Conservation (phyloP, 92 coral and sea anemone genomes). For the Actinernus sp. region DNA sequence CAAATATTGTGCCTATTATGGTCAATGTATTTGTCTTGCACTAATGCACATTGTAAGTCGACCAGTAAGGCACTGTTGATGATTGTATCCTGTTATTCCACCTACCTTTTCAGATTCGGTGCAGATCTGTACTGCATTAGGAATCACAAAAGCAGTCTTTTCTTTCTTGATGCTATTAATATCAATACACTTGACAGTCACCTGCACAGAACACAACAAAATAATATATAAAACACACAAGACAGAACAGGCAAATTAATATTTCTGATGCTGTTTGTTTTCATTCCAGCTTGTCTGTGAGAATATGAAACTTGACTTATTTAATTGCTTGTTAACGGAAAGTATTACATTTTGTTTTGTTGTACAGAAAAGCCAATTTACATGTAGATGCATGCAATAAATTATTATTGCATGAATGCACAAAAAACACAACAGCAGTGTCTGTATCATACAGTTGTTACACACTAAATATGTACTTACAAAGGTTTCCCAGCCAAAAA, state of each 20-base stretch:
- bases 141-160: slow-evolving; percentile 96
- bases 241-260: too few relatives aligned
- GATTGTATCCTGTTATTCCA: background rate
- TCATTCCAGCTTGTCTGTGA: too few relatives aligned
- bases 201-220: slow-evolving; percentile 41
- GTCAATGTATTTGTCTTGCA: too few relatives aligned
- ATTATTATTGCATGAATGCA: too few relatives aligned
- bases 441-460: background rate
- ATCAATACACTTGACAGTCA: slow-evolving; percentile 78
- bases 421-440: too few relatives aligned
- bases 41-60: background rate
- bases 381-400: too few relatives aligned
- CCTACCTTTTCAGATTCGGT: slow-evolving; percentile 92
- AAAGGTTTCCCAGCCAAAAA: slow-evolving; percentile 99
- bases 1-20: too few relatives aligned
- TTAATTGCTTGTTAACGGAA: too few relatives aligned
- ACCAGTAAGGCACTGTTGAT: background rate
- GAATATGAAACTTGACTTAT: too few relatives aligned
- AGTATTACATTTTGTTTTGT: too few relatives aligned
- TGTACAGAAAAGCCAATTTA: too few relatives aligned
- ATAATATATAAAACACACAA: background rate
- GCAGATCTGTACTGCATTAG: slow-evolving; percentile 91
- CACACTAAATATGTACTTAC: slow-evolving; percentile 63
- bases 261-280: too few relatives aligned
- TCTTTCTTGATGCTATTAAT: slow-evolving; percentile 86